A percentile compares a stretch with the other conserved stretches of the same genome.
These are phyloP conservation scores for Zygaena filipendulae DNA, from an alignment of 2,888 invertebrate genomes.

Conservation along the genomic window DNA sequence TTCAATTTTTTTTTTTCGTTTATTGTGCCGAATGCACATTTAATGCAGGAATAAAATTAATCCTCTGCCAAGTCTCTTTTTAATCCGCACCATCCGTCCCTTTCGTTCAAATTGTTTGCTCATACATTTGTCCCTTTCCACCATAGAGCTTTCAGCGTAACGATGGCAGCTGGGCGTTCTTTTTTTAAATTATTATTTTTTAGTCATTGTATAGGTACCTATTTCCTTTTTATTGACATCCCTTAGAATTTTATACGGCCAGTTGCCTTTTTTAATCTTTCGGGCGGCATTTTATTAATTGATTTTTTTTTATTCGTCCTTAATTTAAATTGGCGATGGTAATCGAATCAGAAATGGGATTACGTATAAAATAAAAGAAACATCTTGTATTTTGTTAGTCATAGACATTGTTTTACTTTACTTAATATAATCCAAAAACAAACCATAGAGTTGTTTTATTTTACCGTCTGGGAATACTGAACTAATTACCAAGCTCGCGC, in stretches of 20 bases:
- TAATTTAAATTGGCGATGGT: no score
- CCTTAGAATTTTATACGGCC: slow-evolving; percentile 49
- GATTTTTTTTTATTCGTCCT: slow-evolving; percentile 24
- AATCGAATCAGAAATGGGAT: no score
- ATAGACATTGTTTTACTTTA: no score
- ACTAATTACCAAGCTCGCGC: no score
- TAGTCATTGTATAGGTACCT: slow-evolving; percentile 39
- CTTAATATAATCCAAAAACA: no score
- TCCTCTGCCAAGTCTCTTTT: slow-evolving; percentile 38
- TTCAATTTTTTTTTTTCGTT: no score
- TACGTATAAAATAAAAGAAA: no score
- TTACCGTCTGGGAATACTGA: no score
- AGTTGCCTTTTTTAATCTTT: slow-evolving; percentile 54
- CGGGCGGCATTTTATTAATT: slow-evolving; percentile 36
- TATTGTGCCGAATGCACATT: slow-evolving; percentile 45
- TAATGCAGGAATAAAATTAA: slow-evolving; percentile 56
- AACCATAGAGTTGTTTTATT: no score
- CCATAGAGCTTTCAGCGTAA: slow-evolving; percentile 39
- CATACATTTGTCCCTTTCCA: slow-evolving; percentile 26
- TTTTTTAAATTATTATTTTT: slow-evolving; percentile 44
- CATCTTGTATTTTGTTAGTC: no score
- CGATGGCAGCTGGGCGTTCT: slow-evolving; percentile 57
- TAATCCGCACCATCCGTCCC: slow-evolving; percentile 41
- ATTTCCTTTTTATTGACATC: slow-evolving; percentile 48
- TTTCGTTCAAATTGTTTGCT: slow-evolving; percentile 21